These are phyloP conservation scores for Xestia c-nigrum DNA, from an alignment of 2,888 invertebrate species.

Conservation along the genomic window DNA sequence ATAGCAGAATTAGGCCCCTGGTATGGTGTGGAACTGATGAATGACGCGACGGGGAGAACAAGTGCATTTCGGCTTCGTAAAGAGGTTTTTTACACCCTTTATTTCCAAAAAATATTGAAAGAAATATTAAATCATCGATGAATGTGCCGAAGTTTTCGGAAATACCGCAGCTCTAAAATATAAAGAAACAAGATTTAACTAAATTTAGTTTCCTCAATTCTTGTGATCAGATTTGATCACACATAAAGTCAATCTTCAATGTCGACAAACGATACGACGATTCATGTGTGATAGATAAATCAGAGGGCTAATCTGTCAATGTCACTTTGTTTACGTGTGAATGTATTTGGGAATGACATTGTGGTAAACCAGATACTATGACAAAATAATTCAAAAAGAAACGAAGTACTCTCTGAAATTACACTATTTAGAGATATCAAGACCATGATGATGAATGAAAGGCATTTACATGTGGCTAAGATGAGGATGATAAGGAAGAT, in stretches of 20 bases:
- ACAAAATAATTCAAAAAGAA: not conserved
- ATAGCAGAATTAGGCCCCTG: too few species aligned
- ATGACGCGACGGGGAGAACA: too few species aligned
- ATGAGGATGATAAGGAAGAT: not conserved
- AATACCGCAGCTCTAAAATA: not conserved
- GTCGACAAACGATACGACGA: too few species aligned
- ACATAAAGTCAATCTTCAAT: not conserved
- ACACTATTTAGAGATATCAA: not conserved
- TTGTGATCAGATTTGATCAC: slow-evolving; percentile 2
- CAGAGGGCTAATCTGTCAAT: not conserved
- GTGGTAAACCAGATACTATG: not conserved
- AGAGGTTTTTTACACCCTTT: too few species aligned
- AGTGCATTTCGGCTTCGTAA: too few species aligned
- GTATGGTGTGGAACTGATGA: too few species aligned
- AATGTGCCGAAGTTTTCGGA: not conserved
- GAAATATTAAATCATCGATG: not conserved
- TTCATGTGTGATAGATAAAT: slow-evolving; percentile 13
- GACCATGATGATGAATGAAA: not conserved
- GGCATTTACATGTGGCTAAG: not conserved
- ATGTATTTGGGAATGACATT: not conserved
- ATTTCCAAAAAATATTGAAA: not conserved
- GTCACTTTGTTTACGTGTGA: not conserved
- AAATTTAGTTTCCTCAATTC: not conserved
- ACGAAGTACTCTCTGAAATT: not conserved
- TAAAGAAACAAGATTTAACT: not conserved